phyloP scores from a whole-genome alignment of 1,140 invertebrate species.

The Drosophila oshimai region DNA sequence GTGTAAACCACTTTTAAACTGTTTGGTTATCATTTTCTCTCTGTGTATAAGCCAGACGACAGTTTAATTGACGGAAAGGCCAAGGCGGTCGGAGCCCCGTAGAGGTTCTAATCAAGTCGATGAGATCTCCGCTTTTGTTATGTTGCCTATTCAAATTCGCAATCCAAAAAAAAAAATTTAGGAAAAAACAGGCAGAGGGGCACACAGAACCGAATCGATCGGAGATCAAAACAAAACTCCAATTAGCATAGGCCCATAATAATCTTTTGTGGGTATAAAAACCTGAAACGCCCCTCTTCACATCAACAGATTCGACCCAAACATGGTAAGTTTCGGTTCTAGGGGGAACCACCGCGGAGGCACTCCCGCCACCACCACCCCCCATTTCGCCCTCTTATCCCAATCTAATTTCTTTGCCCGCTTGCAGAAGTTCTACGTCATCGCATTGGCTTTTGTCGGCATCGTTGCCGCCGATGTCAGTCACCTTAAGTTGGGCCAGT shows the following conservation, averaged over 20 bases:
- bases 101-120: slow-evolving; percentile 38
- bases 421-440: slow-evolving; percentile 57
- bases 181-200: slow-evolving; percentile 5
- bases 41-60: neutral
- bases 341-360: slow-evolving; percentile 31
- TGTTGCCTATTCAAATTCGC: slow-evolving; percentile 33
- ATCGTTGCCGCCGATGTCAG: slow-evolving; percentile 64
- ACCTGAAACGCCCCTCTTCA: slow-evolving; percentile 45
- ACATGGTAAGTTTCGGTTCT: slow-evolving; percentile 69
- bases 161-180: neutral
- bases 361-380: neutral
- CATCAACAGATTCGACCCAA: slow-evolving; percentile 59
- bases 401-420: neutral
- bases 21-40: too few relatives aligned
- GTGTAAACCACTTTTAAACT: too few relatives aligned
- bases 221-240: slow-evolving; percentile 49
- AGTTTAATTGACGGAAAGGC: slow-evolving; percentile 33
- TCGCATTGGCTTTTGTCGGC: slow-evolving; percentile 51
- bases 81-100: neutral
- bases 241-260: slow-evolving; percentile 68
- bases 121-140: slow-evolving; percentile 29
- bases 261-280: slow-evolving; percentile 64
- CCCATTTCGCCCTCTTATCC: neutral
- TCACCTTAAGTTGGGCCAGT: slow-evolving; percentile 45
- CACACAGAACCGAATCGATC: slow-evolving; percentile 4